Base-by-base conservation (phyloP, 2,888 invertebrate species). In the Mantis religiosa region DNA sequence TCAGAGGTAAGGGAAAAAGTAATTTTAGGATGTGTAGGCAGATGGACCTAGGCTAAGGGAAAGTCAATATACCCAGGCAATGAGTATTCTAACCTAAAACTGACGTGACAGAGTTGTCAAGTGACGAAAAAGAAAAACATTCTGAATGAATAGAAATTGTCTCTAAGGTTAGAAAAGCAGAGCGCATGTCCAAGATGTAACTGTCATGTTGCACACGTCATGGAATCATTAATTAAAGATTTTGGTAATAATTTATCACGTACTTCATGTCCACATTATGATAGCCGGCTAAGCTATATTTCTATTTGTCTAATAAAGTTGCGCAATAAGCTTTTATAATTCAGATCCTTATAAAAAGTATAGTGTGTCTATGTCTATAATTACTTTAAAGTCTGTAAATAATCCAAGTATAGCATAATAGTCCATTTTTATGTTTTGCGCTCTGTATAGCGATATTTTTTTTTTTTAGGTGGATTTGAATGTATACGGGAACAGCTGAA, bases 1-100 rank as follows among this genome's bases (percentile, higher is more conserved):
- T 97, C 91, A 95, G 97, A 94, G 97, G 97, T 97, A 94, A 94
- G 89, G n/a, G 14, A 82, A 83, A 84, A 88, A 88, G 41, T 83
- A 82, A 84, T 87, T 89, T 87, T 81, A 84, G 82, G 82, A 85
- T 84, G 34, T 54, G 84, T 82, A 30, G 83, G 41, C 87, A 89
- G 54, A 25, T 71, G 54, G 54, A 71, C 54, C 54, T 71, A 71
- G 54, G 54, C 54, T 71, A 71, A 15, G 54, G 2, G 54, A 71
- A 71, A 71, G 54, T 71, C 54, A 71, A 71, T 71, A 71, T 25
- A 71, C 54, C 54, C 54, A 71, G 54, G 54, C 54, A 6, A 25
- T 20, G 54, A 71, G 12, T 20, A 71, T 71, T 25, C 54, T 71
- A 71, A 71, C 54, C 54, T 71, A 71, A 20, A 71, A 71, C 25